Percentiles rank a stretch among this genome's conserved stretches.
Conservation (phyloP, 1,140 invertebrate species). For the Calliphora vicina region DNA sequence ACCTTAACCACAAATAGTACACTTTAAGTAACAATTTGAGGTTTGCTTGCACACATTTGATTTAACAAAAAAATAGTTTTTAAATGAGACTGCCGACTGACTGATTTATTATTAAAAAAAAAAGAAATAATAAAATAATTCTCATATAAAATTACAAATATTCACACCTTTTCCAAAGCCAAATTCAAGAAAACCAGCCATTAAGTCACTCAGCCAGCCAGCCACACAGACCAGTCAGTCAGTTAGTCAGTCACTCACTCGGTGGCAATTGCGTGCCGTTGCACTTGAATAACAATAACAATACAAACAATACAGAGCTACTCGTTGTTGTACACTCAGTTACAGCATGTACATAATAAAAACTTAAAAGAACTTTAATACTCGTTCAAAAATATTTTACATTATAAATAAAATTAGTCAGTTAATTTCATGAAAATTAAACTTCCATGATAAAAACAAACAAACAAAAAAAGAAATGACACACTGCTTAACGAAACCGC, state of each 20-base stretch:
- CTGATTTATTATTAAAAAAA: background rate
- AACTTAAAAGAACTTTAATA: background rate
- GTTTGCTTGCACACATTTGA: background rate
- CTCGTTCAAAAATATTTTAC: background rate
- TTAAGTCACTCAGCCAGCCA: background rate
- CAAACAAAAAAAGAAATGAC: conserved; percentile 6
- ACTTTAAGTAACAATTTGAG: conserved; percentile 7
- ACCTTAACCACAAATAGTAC: background rate
- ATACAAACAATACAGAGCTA: background rate
- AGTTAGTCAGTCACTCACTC: background rate
- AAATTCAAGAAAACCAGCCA: background rate
- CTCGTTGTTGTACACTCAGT: background rate
- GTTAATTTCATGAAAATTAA: background rate
- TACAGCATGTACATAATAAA: background rate
- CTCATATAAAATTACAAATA: background rate
- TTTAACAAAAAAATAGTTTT: background rate
- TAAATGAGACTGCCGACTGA: background rate
- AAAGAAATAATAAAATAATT: background rate
- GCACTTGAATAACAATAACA: background rate
- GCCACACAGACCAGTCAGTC: no score
- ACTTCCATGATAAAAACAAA: background rate
- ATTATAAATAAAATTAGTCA: background rate
- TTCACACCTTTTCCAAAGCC: conserved; percentile 5
- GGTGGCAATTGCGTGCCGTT: background rate
- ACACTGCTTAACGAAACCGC: background rate